Evolutionary conservation across 2,797 vertebrate genomes (phyloP).

Genomic region (Phrynocephalus guinanensis): DNA sequence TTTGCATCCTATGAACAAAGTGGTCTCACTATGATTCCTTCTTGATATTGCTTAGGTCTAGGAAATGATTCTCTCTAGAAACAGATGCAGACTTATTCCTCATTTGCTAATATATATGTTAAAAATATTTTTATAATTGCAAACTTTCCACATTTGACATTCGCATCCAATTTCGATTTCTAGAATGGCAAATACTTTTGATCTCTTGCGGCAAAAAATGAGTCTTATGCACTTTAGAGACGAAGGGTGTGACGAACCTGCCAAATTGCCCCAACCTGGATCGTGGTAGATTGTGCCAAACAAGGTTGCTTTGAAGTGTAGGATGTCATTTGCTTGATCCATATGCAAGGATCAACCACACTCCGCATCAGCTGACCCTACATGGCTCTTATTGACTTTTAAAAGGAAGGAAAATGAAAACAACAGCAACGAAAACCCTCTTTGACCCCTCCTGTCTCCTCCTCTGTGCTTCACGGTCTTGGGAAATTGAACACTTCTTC

Average conservation of each 20-base stretch:
- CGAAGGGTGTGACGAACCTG: neutral
- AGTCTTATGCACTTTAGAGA: neutral
- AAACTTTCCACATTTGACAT: conserved; percentile 24
- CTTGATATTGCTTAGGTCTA: neutral
- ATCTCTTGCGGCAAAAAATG: neutral
- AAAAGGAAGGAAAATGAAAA: too few species aligned
- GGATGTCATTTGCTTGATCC: too few species aligned
- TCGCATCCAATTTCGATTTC: neutral
- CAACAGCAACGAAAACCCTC: too few species aligned
- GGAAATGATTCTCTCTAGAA: conserved; percentile 13
- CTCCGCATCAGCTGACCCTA: too few species aligned
- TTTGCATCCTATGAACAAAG: neutral
- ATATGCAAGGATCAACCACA: too few species aligned
- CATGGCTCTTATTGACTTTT: too few species aligned
- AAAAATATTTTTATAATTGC: neutral
- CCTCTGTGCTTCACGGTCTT: too few species aligned
- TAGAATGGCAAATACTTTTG: neutral
- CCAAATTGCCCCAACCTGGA: too few species aligned
- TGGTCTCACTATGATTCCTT: neutral
- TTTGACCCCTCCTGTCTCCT: too few species aligned
- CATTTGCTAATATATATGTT: neutral
- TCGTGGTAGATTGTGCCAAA: too few species aligned
- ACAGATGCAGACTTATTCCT: neutral
- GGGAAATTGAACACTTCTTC: too few species aligned
- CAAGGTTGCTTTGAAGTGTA: too few species aligned